Percentiles rank a stretch among this genome's conserved stretches.
Evolutionary conservation across 2,113 vertebrate genomes (phyloP).

Genomic region (Microcebus jonahi): DNA sequence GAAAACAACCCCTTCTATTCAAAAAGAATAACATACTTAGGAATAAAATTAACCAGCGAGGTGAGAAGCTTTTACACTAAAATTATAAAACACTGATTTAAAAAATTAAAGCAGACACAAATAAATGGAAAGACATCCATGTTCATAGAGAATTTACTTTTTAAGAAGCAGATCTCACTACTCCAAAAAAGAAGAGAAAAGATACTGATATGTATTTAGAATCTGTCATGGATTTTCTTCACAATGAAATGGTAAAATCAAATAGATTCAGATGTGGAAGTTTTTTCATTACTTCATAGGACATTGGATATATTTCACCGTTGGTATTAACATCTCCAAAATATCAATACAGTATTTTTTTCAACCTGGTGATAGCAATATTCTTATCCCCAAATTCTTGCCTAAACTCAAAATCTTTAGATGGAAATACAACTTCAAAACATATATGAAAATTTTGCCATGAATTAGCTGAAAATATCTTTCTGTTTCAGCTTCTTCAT

Average conservation of each 20-base stretch:
- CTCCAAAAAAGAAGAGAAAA: neutral
- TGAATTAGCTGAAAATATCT: neutral
- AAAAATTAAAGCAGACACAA: neutral
- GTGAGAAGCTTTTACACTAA: neutral
- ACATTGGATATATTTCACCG: neutral
- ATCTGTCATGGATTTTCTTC: neutral
- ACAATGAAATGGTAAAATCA: neutral
- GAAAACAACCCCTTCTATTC: neutral
- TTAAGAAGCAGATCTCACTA: neutral
- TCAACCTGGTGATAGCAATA: neutral
- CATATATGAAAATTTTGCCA: neutral
- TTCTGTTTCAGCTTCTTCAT: neutral
- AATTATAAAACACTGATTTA: neutral
- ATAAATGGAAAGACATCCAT: neutral
- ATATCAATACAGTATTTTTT: neutral
- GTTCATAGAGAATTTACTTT: neutral
- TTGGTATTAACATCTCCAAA: neutral
- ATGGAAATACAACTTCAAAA: neutral
- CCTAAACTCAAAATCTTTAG: neutral
- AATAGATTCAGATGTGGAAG: neutral
- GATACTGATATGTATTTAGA: neutral
- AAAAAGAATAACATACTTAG: neutral
- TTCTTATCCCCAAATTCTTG: neutral
- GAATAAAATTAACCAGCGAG: neutral
- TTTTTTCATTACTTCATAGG: neutral